Percentiles rank a stretch among this genome's conserved stretches.
Evolutionary conservation across 2,797 vertebrate species (phyloP).

Genomic region (Furcifer pardalis): DNA sequence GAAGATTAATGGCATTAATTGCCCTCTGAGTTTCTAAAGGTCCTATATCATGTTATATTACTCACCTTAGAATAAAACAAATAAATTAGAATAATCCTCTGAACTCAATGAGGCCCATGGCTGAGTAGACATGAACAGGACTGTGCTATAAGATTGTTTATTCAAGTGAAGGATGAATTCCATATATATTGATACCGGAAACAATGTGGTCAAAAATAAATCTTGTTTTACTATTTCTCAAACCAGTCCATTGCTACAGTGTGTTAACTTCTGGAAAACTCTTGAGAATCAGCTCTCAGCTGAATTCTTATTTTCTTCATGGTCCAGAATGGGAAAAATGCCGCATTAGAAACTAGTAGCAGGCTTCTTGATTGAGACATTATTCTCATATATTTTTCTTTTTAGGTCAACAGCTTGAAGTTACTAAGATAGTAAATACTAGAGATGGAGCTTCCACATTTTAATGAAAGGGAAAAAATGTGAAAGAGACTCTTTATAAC

Average conservation of each 20-base stretch:
- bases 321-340: background rate
- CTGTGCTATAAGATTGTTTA: background rate
- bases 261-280: background rate
- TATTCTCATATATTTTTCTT: background rate
- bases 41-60: background rate
- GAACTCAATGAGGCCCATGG: background rate
- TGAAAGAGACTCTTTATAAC: too few relatives aligned
- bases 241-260: background rate
- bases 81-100: background rate
- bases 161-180: background rate
- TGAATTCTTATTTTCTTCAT: background rate
- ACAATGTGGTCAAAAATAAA: background rate
- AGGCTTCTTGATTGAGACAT: background rate
- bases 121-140: background rate
- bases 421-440: background rate
- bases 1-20: background rate
- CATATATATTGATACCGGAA: background rate
- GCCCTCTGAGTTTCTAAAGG: background rate
- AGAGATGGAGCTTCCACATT: too few relatives aligned
- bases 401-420: constrained; percentile 2
- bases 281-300: background rate
- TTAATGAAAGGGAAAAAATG: too few relatives aligned
- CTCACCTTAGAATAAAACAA: background rate
- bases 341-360: background rate
- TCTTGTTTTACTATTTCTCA: background rate